Conservation (phyloP, 2,113 vertebrate genomes). For the Sphyrna mokarran region DNA sequence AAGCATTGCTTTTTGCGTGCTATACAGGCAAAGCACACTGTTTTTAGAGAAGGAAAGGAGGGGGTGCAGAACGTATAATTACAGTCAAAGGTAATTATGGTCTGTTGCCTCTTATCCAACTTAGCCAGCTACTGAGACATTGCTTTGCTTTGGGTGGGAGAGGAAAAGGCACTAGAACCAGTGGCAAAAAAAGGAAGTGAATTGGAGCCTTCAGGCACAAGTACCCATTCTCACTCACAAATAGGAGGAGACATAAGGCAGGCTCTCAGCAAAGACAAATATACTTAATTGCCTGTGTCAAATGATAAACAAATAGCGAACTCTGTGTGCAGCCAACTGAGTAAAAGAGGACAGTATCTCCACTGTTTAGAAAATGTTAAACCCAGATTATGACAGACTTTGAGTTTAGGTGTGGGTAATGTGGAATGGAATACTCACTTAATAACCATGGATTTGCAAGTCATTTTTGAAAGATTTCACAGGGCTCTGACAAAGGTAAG, state of each 20-base stretch:
- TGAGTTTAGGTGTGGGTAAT: not conserved
- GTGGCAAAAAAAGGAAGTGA: not conserved
- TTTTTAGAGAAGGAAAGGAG: no score
- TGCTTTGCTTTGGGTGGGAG: not conserved
- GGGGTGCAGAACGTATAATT: no score
- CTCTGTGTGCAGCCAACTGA: not conserved
- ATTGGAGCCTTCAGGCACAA: not conserved
- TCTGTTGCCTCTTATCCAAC: not conserved
- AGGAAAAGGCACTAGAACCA: not conserved
- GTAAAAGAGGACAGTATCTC: not conserved
- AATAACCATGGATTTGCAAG: not conserved
- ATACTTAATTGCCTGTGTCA: not conserved
- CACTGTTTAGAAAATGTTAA: not conserved
- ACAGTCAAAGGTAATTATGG: not conserved
- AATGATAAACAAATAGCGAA: not conserved
- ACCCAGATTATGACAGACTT: not conserved
- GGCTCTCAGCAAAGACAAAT: not conserved
- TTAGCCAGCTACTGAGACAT: not conserved
- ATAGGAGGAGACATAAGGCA: not conserved
- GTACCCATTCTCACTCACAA: not conserved
- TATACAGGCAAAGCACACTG: no score
- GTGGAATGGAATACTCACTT: not conserved
- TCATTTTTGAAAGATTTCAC: no score
- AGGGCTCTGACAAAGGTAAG: no score
- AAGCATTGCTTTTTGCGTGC: no score